Base-by-base conservation (phyloP, 2,888 invertebrate genomes). In the Teinopalpus imperialis region DNA sequence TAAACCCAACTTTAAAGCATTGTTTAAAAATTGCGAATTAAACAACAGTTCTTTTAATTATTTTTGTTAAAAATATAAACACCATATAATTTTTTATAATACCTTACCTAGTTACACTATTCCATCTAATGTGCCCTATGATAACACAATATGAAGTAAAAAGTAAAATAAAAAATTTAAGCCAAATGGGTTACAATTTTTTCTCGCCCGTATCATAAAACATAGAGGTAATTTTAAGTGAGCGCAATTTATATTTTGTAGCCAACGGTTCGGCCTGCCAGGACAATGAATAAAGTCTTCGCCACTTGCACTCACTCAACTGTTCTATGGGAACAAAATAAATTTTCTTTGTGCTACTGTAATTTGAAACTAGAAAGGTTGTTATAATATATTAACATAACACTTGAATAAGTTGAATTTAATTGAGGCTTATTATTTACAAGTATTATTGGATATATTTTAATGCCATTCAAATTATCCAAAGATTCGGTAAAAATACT, bases 241-340 rank as follows among this genome's bases (percentile, higher is more conserved):
- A 64, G 65, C 63, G 68, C 74, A 75, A 74, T 80, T 81, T 81
- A 79, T 77, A 75, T 72, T 74, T 77, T 66, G 68, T 69, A 64
- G 65, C 63, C 66, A 69, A 63, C 71, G 61, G 61, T 68, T 63
- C 67, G 57, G 60, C 55, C 63, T 65, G 69, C 66, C 60, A 58
- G 66, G 57, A 59, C 63, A 63, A 62, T 69, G 68, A 71, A 74
- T 74, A 74, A 73, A 77, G 69, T 67, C 60, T 67, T 69, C 63
- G 61, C 63, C 67, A 64, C 66, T 65, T 65, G 63, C 67, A 62
- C 63, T 36, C 49, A 52, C 49, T 51, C 52, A 43, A 45, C 44
- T 29, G 39, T 29, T 29, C 39, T 23, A 39, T 31, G 23, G 24
- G 16, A 35, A 35, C 43, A 21, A 35, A 35, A 8, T 21, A 9